Evolutionary conservation across 30 jellyfish, hydroid and myxozoan species (phyloP).

Genomic region (Chironex yamaguchii): DNA sequence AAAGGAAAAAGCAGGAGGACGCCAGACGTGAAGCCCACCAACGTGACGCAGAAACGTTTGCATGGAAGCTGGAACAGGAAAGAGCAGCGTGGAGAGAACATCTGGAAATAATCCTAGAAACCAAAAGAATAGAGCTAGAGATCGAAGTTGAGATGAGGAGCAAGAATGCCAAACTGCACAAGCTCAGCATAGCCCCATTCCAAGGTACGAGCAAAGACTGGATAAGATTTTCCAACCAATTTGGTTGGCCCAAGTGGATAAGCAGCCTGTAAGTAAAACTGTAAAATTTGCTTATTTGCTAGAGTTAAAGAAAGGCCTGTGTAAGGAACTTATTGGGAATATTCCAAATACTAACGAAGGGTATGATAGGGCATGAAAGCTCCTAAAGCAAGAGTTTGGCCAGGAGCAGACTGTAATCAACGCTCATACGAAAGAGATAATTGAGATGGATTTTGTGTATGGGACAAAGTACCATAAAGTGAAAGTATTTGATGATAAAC

Average conservation of each 20-base stretch:
- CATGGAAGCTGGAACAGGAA: conserved; percentile 32
- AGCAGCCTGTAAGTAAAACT: conserved; percentile 42
- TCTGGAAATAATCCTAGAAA: conserved; percentile 31
- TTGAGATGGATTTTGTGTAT: conserved; percentile 14
- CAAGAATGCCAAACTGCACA: background rate
- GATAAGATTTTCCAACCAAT: conserved; percentile 47
- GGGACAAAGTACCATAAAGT: conserved; percentile 24
- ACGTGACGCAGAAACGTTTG: background rate
- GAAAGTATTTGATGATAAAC: conserved; percentile 34
- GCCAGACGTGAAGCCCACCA: conserved; percentile 49
- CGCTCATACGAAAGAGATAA: conserved; percentile 54
- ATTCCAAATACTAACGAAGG: conserved; percentile 59
- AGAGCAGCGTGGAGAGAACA: conserved; percentile 53
- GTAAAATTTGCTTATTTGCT: conserved; percentile 21
- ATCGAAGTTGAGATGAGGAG: conserved; percentile 20
- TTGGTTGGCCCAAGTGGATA: conserved; percentile 42
- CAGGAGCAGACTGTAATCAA: conserved; percentile 55
- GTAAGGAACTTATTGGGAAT: conserved; percentile 46
- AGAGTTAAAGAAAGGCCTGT: conserved; percentile 24
- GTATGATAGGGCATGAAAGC: conserved; percentile 52
- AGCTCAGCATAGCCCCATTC: conserved; percentile 43
- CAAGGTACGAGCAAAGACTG: conserved; percentile 61
- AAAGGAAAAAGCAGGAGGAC: conserved; percentile 55
- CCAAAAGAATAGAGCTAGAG: conserved; percentile 50
- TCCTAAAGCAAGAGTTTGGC: conserved; percentile 43